These are phyloP conservation scores for Muscicapa striata DNA, from an alignment of 2,797 vertebrate genomes.

Conservation along the genomic window DNA sequence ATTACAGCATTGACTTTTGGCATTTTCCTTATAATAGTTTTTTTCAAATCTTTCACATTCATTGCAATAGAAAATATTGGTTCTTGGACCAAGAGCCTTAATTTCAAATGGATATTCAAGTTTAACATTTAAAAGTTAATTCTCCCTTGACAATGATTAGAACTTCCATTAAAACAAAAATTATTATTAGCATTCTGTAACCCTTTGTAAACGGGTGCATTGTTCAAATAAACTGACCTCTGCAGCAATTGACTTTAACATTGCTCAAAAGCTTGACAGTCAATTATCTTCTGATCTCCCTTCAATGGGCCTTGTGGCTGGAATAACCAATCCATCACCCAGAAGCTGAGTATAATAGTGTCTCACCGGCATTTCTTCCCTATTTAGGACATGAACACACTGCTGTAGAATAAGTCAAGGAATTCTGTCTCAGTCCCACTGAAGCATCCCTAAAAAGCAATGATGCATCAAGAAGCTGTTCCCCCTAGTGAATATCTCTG, in stretches of 20 bases:
- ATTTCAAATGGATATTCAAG: constrained; percentile 62
- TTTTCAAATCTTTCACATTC: constrained; percentile 30
- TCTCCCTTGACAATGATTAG: constrained; percentile 58
- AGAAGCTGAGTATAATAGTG: constrained; percentile 71
- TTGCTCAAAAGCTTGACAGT: constrained; percentile 76
- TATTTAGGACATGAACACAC: not conserved
- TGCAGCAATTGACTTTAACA: constrained; percentile 75
- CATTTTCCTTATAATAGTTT: constrained; percentile 44
- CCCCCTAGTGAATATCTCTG: not conserved
- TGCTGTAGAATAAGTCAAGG: constrained; percentile 21
- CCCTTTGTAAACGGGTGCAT: constrained; percentile 66
- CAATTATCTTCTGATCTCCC: constrained; percentile 78
- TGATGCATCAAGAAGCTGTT: not conserved
- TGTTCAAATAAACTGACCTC: constrained; percentile 76
- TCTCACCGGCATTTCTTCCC: constrained; percentile 44
- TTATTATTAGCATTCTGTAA: constrained; percentile 70
- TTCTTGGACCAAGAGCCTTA: constrained; percentile 15
- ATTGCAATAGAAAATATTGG: not conserved
- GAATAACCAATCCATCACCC: constrained; percentile 76
- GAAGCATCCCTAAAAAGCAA: not conserved
- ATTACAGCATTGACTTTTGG: constrained; percentile 13
- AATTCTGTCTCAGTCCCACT: not conserved
- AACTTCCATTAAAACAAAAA: constrained; percentile 68
- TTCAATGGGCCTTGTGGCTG: constrained; percentile 70
- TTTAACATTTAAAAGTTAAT: constrained; percentile 64